phyloP scores from a whole-genome alignment of 2,888 invertebrate genomes.

The Mechanitis mazaeus region DNA sequence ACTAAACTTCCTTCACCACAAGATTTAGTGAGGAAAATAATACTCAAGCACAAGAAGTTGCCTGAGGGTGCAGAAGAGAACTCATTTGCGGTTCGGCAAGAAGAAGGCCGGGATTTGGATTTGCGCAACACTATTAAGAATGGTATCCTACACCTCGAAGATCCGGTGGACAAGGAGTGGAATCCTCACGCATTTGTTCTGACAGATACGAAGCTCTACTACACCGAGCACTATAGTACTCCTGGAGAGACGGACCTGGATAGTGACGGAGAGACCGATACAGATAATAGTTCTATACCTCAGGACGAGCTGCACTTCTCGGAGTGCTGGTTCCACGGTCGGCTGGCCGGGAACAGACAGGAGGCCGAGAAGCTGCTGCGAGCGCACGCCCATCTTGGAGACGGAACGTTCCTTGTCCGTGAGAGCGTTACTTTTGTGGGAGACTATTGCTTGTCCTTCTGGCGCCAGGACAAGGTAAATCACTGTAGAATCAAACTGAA shows the following conservation, averaged over 20 bases:
- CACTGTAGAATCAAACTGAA: conserved; percentile 94
- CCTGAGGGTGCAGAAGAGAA: conserved; percentile 91
- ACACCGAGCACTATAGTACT: conserved; percentile 82
- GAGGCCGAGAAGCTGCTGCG: conserved; percentile 88
- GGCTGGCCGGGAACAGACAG: conserved; percentile 85
- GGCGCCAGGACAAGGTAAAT: conserved; percentile 91
- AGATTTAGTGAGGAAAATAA: conserved; percentile 84
- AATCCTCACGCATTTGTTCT: conserved; percentile 95
- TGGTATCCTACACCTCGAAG: conserved; percentile 91
- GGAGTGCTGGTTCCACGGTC: conserved; percentile 96
- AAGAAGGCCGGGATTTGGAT: conserved; percentile 84
- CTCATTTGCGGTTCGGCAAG: conserved; percentile 73
- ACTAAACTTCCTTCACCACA: conserved; percentile 88
- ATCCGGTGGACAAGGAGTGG: conserved; percentile 93
- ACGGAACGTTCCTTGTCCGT: conserved; percentile 94
- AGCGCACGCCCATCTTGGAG: conserved; percentile 87
- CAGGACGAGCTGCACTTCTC: conserved; percentile 94
- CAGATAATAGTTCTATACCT: conserved; percentile 79
- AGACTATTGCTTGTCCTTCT: conserved; percentile 96
- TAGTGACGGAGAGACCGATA: conserved; percentile 78
- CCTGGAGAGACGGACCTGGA: conserved; percentile 74
- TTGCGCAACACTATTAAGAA: conserved; percentile 90
- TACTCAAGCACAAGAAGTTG: conserved; percentile 94
- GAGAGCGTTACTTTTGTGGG: conserved; percentile 97
- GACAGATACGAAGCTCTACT: conserved; percentile 91